Evolutionary conservation across 2,797 vertebrate genomes (phyloP).

Genomic region (Momotus momota): DNA sequence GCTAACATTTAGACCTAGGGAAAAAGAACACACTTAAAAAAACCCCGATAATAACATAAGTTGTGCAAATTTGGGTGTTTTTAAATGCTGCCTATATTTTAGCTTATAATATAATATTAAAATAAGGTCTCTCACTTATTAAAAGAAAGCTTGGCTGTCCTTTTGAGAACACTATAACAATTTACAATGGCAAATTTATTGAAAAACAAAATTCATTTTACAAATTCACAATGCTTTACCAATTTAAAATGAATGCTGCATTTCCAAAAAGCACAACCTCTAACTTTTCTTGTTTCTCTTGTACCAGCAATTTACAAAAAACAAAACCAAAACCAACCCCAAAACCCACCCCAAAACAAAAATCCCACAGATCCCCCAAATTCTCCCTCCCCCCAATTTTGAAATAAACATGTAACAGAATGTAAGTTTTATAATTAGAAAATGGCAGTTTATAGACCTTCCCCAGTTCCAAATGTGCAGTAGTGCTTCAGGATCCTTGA

Average conservation of each 20-base stretch:
- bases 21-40: conserved; percentile 54
- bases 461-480: conserved; percentile 52
- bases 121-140: conserved; percentile 81
- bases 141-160: conserved; percentile 91
- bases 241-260: conserved; percentile 88
- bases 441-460: conserved; percentile 81
- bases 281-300: conserved; percentile 69
- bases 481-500: conserved; percentile 89
- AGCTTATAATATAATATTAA: conserved; percentile 83
- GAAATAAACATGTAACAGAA: conserved; percentile 85
- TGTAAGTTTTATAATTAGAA: conserved; percentile 83
- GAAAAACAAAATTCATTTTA: conserved; percentile 86
- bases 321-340: neutral
- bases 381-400: conserved; percentile 59
- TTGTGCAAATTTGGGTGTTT: conserved; percentile 84
- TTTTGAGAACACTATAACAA: conserved; percentile 84
- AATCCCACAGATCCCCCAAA: accelerated
- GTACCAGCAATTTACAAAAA: conserved; percentile 81
- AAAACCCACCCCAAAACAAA: neutral
- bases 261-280: conserved; percentile 84
- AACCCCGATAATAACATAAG: conserved; percentile 72
- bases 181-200: conserved; percentile 87
- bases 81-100: conserved; percentile 78
- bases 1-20: conserved; percentile 16
- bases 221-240: conserved; percentile 92